These are phyloP conservation scores for Amia ocellicauda DNA, from an alignment of 2,113 vertebrate species.

Conservation along the genomic window DNA sequence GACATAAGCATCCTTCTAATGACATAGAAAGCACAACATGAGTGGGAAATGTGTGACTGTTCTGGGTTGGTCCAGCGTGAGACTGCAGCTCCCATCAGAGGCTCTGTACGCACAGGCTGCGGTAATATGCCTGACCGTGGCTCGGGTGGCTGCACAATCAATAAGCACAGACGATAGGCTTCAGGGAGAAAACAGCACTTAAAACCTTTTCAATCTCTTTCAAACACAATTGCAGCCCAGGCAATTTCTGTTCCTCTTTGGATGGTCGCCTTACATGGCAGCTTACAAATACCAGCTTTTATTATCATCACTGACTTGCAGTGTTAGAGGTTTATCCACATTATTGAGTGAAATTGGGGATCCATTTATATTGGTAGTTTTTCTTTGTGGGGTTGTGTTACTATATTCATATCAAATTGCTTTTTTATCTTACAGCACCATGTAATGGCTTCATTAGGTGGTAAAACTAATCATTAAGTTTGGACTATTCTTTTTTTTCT, in stretches of 20 bases:
- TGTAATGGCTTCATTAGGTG: too few relatives aligned
- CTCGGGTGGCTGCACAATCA: background rate
- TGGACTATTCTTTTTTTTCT: too few relatives aligned
- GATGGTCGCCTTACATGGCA: background rate
- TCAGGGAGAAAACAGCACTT: background rate
- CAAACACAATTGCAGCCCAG: background rate
- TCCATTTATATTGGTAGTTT: too few relatives aligned
- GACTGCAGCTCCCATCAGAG: background rate
- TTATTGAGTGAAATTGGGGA: too few relatives aligned
- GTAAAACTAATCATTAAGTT: too few relatives aligned
- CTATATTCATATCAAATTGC: too few relatives aligned
- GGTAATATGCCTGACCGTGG: background rate
- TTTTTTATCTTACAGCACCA: too few relatives aligned
- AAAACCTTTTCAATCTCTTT: conserved; percentile 1
- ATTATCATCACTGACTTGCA: conserved; percentile 1
- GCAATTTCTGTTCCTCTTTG: background rate
- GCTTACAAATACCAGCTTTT: background rate
- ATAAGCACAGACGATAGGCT: background rate
- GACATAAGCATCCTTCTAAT: too few relatives aligned
- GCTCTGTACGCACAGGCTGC: background rate
- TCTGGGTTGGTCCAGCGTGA: too few relatives aligned
- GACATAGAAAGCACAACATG: background rate
- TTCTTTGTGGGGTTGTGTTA: too few relatives aligned
- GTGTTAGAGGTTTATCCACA: conserved; percentile 21
- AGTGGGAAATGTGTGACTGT: conserved; percentile 23